Evolutionary conservation across 2,797 vertebrate species (phyloP).

Genomic region (Mastacembelus armatus): DNA sequence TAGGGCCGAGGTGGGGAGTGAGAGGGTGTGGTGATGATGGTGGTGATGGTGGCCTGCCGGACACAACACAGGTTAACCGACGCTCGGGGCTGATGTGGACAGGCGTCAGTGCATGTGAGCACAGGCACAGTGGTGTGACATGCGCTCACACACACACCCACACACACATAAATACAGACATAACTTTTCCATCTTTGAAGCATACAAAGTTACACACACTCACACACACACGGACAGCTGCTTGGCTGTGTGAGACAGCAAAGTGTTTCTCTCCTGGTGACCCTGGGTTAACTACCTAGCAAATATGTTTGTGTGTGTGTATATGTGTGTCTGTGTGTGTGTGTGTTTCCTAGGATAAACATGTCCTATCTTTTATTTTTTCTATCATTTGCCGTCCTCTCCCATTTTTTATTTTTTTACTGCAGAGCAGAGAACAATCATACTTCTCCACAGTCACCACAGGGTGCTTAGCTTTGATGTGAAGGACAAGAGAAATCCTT

Average conservation of each 20-base stretch:
- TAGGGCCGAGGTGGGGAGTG: conserved; percentile 90
- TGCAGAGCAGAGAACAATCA: conserved; percentile 48
- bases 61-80: conserved; percentile 86
- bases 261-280: conserved; percentile 57
- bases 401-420: too few species aligned
- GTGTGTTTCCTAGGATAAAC: conserved; percentile 54
- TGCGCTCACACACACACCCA: conserved; percentile 17
- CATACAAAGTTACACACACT: conserved; percentile 2
- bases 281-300: conserved; percentile 70
- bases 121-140: conserved; percentile 26
- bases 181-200: neutral
- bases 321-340: conserved; percentile 28
- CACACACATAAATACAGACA: conserved; percentile 3
- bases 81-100: conserved; percentile 38
- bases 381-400: conserved; percentile 35
- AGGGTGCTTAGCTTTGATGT: conserved; percentile 67
- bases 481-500: conserved; percentile 68
- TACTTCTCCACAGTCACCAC: conserved; percentile 52
- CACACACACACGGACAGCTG: conserved; percentile 52
- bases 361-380: conserved; percentile 27
- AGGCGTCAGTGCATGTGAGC: conserved; percentile 49
- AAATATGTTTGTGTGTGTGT: conserved; percentile 44
- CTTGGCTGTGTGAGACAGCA: conserved; percentile 61
- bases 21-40: conserved; percentile 86
- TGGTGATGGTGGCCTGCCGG: conserved; percentile 91